These are phyloP conservation scores for Herpailurus yagouaroundi DNA, from an alignment of 2,113 vertebrate species.

Conservation along the genomic window DNA sequence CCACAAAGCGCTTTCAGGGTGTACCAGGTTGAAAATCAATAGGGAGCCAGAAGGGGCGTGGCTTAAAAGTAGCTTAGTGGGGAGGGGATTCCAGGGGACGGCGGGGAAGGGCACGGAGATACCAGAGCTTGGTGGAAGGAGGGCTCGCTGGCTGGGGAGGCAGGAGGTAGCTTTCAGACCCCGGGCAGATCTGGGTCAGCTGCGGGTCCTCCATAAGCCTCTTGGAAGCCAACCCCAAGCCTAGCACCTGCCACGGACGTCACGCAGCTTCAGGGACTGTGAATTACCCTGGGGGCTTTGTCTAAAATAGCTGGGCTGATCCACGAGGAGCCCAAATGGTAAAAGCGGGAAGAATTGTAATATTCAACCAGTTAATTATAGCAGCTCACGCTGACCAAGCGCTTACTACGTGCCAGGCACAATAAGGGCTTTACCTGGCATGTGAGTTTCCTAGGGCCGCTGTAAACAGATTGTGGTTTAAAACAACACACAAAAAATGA, in stretches of 20 bases:
- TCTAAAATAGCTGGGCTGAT: background rate
- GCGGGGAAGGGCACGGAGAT: fast-evolving
- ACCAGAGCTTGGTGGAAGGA: background rate
- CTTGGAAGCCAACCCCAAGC: background rate
- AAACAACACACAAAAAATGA: background rate
- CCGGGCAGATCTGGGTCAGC: background rate
- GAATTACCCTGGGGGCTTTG: background rate
- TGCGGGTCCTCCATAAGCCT: background rate
- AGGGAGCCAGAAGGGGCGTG: background rate
- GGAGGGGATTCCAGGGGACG: background rate
- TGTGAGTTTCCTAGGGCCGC: background rate
- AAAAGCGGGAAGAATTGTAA: background rate
- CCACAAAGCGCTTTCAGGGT: background rate
- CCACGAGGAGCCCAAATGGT: background rate
- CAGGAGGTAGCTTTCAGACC: background rate
- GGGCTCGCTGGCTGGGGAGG: background rate
- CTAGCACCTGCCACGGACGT: background rate
- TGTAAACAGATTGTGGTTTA: no score
- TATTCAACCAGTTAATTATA: background rate
- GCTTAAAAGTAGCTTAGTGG: background rate
- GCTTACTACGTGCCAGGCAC: background rate
- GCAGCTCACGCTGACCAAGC: background rate
- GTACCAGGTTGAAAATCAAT: conserved; percentile 56
- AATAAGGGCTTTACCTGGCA: fast-evolving
- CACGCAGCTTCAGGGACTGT: background rate